phyloP scores from a whole-genome alignment of 2,113 vertebrate species.

The Heterocephalus glaber region DNA sequence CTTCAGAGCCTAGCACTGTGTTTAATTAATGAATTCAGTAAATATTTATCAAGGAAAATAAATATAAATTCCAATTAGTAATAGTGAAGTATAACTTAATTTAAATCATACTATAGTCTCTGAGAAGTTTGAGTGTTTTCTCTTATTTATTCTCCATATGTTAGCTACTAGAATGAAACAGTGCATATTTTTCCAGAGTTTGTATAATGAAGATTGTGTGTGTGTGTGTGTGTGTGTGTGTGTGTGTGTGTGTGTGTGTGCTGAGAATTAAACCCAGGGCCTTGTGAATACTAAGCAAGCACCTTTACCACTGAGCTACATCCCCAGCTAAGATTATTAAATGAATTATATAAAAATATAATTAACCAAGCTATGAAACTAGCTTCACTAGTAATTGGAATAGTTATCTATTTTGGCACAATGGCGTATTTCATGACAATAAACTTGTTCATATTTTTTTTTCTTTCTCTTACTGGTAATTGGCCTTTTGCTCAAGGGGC shows the following conservation, averaged over 20 bases:
- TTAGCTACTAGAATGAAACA: not conserved
- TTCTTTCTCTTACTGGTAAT: not conserved
- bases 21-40: not conserved
- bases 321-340: not conserved
- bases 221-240: not conserved
- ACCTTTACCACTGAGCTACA: not conserved
- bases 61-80: not conserved
- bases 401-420: not conserved
- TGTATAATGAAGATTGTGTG: not conserved
- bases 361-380: not conserved
- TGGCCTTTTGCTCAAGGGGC: not conserved
- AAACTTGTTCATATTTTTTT: not conserved
- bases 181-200: not conserved
- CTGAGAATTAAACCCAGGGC: not conserved
- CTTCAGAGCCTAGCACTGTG: not conserved
- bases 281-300: not conserved
- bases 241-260: not conserved
- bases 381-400: not conserved
- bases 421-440: not conserved
- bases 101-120: not conserved
- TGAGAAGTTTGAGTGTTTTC: not conserved
- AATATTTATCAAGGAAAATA: not conserved
- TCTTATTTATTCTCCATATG: not conserved
- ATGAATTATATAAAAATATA: not conserved
- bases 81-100: not conserved